Percentiles rank a stretch among this genome's conserved stretches.
These are phyloP conservation scores for Seriola quinqueradiata DNA, from an alignment of 2,113 vertebrate species.

Conservation along the genomic window DNA sequence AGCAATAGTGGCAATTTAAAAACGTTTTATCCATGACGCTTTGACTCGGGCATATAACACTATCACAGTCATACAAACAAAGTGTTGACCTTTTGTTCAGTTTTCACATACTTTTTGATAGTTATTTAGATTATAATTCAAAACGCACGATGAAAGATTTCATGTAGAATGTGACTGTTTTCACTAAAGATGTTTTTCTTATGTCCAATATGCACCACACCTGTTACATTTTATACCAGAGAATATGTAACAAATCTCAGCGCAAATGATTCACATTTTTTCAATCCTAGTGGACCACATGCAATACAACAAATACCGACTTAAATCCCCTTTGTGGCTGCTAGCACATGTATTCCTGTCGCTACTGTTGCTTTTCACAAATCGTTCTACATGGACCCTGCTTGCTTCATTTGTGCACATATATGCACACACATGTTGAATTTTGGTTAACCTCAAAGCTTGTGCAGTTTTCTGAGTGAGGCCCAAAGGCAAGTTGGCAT, in stretches of 20 bases:
- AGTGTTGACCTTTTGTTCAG: too few species aligned
- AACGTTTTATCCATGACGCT: neutral
- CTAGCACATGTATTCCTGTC: neutral
- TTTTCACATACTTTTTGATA: neutral
- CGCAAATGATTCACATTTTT: neutral
- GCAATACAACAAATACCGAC: neutral
- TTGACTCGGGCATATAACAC: too few species aligned
- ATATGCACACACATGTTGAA: neutral
- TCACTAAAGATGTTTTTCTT: too few species aligned
- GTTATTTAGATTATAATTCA: neutral
- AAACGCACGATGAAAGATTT: neutral
- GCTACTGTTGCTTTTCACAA: neutral
- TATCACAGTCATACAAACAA: neutral
- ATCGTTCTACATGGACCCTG: neutral
- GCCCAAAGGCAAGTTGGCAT: conserved; percentile 17
- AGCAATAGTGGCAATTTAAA: neutral
- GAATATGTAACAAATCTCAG: neutral
- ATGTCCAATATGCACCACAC: too few species aligned
- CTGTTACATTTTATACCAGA: too few species aligned
- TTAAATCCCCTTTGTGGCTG: neutral
- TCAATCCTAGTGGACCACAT: neutral
- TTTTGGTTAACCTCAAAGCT: conserved; percentile 16
- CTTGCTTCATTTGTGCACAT: neutral
- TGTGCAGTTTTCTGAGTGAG: neutral
- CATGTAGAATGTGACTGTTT: neutral